Evolutionary conservation across 2,888 invertebrate species (phyloP).

Genomic region (Drosophila quinaria): DNA sequence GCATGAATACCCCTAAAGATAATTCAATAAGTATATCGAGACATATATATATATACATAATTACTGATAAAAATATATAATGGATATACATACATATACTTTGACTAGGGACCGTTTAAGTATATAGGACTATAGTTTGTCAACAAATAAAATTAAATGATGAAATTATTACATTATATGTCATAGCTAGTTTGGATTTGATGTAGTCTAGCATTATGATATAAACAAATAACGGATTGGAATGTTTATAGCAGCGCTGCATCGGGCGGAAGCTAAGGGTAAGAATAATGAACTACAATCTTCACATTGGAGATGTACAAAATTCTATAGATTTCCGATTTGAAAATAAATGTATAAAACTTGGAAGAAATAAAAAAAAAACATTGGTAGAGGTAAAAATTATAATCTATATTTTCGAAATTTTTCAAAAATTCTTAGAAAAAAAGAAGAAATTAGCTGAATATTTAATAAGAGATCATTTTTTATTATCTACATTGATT

Average conservation of each 20-base stretch:
- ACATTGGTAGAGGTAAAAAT: background rate
- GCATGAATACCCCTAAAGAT: constrained; percentile 39
- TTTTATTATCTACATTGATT: constrained; percentile 6
- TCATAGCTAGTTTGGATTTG: background rate
- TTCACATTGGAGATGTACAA: background rate
- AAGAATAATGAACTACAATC: constrained; percentile 9
- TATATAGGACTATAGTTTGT: background rate
- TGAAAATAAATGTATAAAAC: background rate
- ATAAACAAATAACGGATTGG: background rate
- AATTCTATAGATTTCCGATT: background rate
- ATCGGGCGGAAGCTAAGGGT: constrained; percentile 65
- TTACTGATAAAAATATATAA: constrained; percentile 19
- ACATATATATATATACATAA: constrained; percentile 27
- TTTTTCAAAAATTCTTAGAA: background rate
- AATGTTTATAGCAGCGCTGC: constrained; percentile 75
- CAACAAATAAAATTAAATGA: background rate
- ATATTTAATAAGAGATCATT: background rate
- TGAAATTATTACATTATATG: background rate
- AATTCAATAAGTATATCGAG: constrained; percentile 20
- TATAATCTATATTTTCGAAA: background rate
- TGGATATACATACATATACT: constrained; percentile 23
- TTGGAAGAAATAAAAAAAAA: background rate
- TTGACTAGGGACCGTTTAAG: constrained; percentile 27
- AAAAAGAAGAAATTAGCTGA: background rate
- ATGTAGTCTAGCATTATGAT: background rate